Percentiles rank a stretch among this genome's conserved stretches.
Conservation (phyloP, 2,888 invertebrate species). For the Pantelozetes paolii region DNA sequence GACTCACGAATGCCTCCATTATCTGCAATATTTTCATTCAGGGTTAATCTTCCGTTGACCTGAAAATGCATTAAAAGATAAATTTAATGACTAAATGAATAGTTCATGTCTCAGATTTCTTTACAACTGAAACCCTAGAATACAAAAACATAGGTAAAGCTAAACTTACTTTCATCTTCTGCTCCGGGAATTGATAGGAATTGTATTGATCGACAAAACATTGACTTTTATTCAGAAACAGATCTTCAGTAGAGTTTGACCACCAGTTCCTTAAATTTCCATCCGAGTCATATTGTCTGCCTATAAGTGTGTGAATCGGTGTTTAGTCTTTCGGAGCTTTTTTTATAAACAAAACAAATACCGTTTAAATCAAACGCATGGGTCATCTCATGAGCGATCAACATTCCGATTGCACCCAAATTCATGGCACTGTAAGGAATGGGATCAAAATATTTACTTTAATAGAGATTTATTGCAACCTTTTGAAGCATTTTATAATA, state of each 20-base stretch:
- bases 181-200: not conserved
- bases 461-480: not conserved
- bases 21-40: slow-evolving; percentile 40
- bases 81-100: not conserved
- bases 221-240: slow-evolving; percentile 33
- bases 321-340: not conserved
- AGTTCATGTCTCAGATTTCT: too few relatives aligned
- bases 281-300: slow-evolving; percentile 29
- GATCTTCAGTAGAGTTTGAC: slow-evolving; percentile 2
- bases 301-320: not conserved
- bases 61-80: not conserved
- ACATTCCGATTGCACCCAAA: slow-evolving; percentile 41
- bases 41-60: slow-evolving; percentile 29
- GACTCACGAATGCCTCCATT: slow-evolving; percentile 41
- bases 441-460: not conserved
- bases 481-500: not conserved
- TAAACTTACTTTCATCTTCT: slow-evolving; percentile 8
- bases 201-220: slow-evolving; percentile 40
- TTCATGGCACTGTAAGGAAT: slow-evolving; percentile 32
- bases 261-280: slow-evolving; percentile 40
- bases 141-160: too few relatives aligned
- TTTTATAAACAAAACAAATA: slow-evolving; percentile 14
- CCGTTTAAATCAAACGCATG: slow-evolving; percentile 39
- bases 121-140: too few relatives aligned
- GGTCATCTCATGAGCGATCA: slow-evolving; percentile 41